Evolutionary conservation across 2,888 invertebrate genomes (phyloP), one percentile per base, ranked within the genome.

Genomic region (Leucoptera coffeella): DNA sequence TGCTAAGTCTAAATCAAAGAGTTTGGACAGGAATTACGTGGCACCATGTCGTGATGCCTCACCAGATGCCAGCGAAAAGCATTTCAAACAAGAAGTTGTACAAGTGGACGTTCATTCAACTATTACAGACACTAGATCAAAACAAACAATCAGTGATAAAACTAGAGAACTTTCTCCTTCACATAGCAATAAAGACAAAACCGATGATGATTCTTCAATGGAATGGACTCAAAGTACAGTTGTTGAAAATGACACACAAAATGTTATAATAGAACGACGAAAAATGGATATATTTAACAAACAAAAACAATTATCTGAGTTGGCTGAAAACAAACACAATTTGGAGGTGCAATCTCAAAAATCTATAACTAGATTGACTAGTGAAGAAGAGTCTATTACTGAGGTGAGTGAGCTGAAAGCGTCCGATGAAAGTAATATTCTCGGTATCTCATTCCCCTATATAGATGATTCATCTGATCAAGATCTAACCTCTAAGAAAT

Each of bases 331-430:
- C 40, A 61, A 43, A 38, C 61, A 57, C 38, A 52, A 36, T 34
- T 60, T 59, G 38, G 58, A 67, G 30, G 38, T 60, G n/a, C 48
- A 53, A 29, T 52, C 45, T 27, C 61, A 71, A 1, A 72, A 65
- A 3, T 7, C 10, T 35, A 60, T 73, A 1, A 65, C 48, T 4
- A 53, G 72, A 28, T 58, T 77, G 32, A 75, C 74, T 3, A 82
- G 82, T 37, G 80, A 78, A 40, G 82, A 82, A 40, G 82, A 82
- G 40, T 81, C 81, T 4, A 53, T 81, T n/a, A 81, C 81, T 1
- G 79, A 80, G 50, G 75, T 78, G 0, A 78, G 77, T 38, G 78
- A 79, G 23, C 42, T 78, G 17, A 78, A 75, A 45, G 56, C 59
- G 28, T 65, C 65, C n/a, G 71, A 69, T 35, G 72, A 71, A 28